Percentiles rank a stretch among this genome's conserved stretches.
Conservation (phyloP, 2,888 invertebrate species). For the Agrotis ipsilon region DNA sequence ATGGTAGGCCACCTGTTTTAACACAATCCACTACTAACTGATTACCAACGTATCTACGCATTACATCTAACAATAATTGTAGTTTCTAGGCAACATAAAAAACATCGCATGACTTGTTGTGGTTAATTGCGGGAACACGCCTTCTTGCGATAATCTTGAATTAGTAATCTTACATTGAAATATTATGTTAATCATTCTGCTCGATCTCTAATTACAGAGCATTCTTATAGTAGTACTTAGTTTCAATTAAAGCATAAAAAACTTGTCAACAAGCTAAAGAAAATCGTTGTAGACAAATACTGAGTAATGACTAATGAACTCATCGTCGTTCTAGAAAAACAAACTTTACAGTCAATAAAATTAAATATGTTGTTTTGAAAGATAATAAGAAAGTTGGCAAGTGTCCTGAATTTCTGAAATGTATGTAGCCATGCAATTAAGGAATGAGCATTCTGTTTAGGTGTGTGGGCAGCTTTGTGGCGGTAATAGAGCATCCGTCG, state of each 20-base stretch:
- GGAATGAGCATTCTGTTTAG: slow-evolving; percentile 47
- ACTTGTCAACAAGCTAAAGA: slow-evolving; percentile 27
- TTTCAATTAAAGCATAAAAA: slow-evolving; percentile 27
- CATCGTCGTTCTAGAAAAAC: slow-evolving; percentile 34
- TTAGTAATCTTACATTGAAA: slow-evolving; percentile 48
- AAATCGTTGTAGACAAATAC: slow-evolving; percentile 47
- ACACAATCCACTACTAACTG: slow-evolving; percentile 25
- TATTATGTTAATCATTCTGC: slow-evolving; percentile 42
- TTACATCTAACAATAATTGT: slow-evolving; percentile 23
- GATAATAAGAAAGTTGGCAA: slow-evolving; percentile 59
- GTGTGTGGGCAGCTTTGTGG: slow-evolving; percentile 63
- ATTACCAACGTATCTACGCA: slow-evolving; percentile 3
- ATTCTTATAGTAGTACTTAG: slow-evolving; percentile 8
- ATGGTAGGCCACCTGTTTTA: too few relatives aligned
- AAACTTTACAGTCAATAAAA: slow-evolving; percentile 38
- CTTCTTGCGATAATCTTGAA: slow-evolving; percentile 52
- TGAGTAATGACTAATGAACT: slow-evolving; percentile 50
- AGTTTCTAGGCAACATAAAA: slow-evolving; percentile 40
- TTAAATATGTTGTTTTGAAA: slow-evolving; percentile 46
- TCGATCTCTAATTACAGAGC: slow-evolving; percentile 33
- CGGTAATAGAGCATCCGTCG: slow-evolving; percentile 66
- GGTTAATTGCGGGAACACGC: slow-evolving; percentile 49
- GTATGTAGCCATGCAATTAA: slow-evolving; percentile 59
- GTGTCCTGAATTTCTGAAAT: slow-evolving; percentile 36
- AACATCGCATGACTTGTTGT: slow-evolving; percentile 58